Evolutionary conservation across 1,140 invertebrate species (phyloP).

Genomic region (Ostrea denselamellosa): DNA sequence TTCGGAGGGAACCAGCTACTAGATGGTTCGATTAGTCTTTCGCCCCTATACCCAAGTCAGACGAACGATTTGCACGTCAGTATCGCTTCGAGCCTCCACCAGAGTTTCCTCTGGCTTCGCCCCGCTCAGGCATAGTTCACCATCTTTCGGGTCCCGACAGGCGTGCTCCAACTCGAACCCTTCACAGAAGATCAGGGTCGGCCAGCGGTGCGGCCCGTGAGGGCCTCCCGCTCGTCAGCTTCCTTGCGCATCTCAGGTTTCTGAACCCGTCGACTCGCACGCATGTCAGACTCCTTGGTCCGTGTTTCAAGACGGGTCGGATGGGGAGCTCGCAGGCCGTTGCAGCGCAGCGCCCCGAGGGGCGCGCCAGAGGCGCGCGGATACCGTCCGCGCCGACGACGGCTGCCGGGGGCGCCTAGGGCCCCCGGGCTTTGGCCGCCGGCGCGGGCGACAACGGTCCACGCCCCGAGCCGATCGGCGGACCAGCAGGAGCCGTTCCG

Average conservation of each 20-base stretch:
- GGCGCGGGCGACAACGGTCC: too few species aligned
- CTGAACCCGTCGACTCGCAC: constrained; percentile 86
- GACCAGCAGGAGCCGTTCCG: constrained; percentile 29
- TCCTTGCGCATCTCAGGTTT: constrained; percentile 85
- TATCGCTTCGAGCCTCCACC: constrained; percentile 92
- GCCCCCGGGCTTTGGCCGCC: constrained; percentile 53
- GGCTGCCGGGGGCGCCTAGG: too few species aligned
- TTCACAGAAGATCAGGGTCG: constrained; percentile 59
- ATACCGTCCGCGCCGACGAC: constrained; percentile 19
- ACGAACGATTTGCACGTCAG: constrained; percentile 96
- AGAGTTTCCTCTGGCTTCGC: too few species aligned
- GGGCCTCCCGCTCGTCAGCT: constrained; percentile 79
- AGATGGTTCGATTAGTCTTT: constrained; percentile 96
- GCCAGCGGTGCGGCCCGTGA: constrained; percentile 78
- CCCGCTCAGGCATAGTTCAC: too few species aligned
- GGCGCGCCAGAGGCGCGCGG: constrained; percentile 60
- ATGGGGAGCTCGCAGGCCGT: constrained; percentile 88
- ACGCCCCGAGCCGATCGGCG: too few species aligned
- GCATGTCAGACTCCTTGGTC: constrained; percentile 94
- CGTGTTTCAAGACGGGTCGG: constrained; percentile 95
- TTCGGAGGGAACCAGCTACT: too few species aligned
- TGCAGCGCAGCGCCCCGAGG: constrained; percentile 81
- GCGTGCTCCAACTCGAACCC: constrained; percentile 86
- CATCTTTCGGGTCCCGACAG: constrained; percentile 92
- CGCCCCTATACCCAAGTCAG: constrained; percentile 93